A percentile compares a stretch with the other conserved stretches of the same genome.
Evolutionary conservation across 2,113 vertebrate species (phyloP).

Genomic region (Pungitius pungitius): DNA sequence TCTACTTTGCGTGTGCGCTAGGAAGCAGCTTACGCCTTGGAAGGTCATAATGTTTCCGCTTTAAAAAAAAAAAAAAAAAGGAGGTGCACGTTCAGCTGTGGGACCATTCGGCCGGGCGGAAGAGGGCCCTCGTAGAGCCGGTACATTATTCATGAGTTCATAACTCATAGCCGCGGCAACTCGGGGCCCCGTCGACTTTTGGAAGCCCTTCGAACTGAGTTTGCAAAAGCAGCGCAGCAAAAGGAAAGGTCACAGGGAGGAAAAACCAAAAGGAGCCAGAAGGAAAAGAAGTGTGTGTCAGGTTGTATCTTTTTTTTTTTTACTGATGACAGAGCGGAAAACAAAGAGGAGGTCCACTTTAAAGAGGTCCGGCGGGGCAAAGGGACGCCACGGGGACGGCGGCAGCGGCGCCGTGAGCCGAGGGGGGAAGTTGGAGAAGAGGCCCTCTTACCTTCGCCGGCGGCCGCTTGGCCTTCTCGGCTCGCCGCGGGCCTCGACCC

Average conservation of each 20-base stretch:
- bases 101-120: too few species aligned
- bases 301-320: neutral
- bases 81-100: neutral
- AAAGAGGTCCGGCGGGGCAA: constrained; percentile 7
- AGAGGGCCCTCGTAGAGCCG: neutral
- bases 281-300: constrained; percentile 14
- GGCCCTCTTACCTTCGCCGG: constrained; percentile 74
- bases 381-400: neutral
- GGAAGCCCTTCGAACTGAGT: neutral
- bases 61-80: too few species aligned
- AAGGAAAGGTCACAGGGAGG: constrained; percentile 5
- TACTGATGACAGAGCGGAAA: constrained; percentile 6
- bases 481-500: too few species aligned
- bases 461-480: too few species aligned
- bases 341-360: constrained; percentile 26
- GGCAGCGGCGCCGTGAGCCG: constrained; percentile 21
- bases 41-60: neutral
- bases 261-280: constrained; percentile 16
- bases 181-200: neutral
- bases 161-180: neutral
- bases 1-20: neutral
- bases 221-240: constrained; percentile 10
- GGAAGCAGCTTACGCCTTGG: neutral
- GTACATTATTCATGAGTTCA: neutral
- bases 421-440: constrained; percentile 1